A percentile compares a stretch with the other conserved stretches of the same genome.
Evolutionary conservation across 2,888 invertebrate genomes (phyloP).

Genomic region (Ariolimax columbianus): DNA sequence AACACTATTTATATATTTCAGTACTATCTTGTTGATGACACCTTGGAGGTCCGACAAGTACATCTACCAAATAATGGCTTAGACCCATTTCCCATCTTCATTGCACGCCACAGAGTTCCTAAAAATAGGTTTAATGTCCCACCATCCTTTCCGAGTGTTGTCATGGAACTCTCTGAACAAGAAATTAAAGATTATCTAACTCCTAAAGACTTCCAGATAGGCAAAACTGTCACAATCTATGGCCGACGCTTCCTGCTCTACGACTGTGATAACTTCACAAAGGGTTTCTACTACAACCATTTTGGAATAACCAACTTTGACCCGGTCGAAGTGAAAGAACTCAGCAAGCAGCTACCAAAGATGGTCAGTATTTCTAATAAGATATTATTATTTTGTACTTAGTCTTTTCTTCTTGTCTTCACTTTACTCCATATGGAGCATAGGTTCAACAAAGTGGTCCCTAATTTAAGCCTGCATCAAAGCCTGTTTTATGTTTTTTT

Average conservation of each 20-base stretch:
- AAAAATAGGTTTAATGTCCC: conserved; percentile 72
- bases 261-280: conserved; percentile 89
- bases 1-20: conserved; percentile 58
- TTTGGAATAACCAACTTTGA: conserved; percentile 79
- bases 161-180: conserved; percentile 85
- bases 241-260: conserved; percentile 84
- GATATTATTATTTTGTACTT: no score
- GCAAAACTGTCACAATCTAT: conserved; percentile 81
- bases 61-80: conserved; percentile 86
- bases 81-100: conserved; percentile 87
- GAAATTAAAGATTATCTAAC: conserved; percentile 89
- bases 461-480: no score
- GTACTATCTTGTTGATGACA: conserved; percentile 90
- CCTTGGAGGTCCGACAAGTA: conserved; percentile 87
- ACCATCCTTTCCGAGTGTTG: conserved; percentile 81
- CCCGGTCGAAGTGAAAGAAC: conserved; percentile 75
- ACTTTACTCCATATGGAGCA: no score
- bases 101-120: conserved; percentile 86
- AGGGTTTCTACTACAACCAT: conserved; percentile 84
- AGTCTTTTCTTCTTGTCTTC: no score
- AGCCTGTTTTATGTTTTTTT: no score
- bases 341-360: conserved; percentile 68
- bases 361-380: conserved; percentile 72
- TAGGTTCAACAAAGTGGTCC: no score
- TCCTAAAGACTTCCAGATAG: conserved; percentile 87